phyloP scores from a whole-genome alignment of 2,888 invertebrate genomes.

The Cancer borealis region DNA sequence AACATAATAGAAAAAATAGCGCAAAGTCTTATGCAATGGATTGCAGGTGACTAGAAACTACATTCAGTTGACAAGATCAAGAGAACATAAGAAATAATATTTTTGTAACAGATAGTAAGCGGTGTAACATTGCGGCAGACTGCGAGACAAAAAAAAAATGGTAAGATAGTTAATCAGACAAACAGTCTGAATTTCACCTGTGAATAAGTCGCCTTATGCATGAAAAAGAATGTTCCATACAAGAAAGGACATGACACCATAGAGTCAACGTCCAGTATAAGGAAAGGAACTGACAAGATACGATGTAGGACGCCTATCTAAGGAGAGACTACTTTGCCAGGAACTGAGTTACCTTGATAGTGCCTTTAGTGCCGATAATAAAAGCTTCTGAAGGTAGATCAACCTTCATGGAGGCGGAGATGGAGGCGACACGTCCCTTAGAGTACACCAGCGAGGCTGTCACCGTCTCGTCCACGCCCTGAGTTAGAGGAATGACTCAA shows the following conservation, averaged over 20 bases:
- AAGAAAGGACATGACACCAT: not conserved
- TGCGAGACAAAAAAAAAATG: not conserved
- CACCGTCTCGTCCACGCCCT: conserved; percentile 86
- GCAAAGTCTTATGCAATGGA: not conserved
- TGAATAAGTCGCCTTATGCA: not conserved
- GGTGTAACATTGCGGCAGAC: not conserved
- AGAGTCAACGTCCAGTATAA: not conserved
- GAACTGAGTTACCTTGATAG: conserved; percentile 82
- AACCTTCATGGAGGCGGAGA: conserved; percentile 83
- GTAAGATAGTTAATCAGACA: not conserved
- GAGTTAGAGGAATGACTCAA: not conserved
- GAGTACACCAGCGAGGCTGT: conserved; percentile 86
- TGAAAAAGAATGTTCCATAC: not conserved
- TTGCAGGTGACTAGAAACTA: not conserved
- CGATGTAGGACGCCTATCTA: too few species aligned
- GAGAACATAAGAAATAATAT: not conserved
- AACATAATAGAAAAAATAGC: not conserved
- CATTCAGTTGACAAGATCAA: not conserved
- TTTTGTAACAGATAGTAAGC: not conserved
- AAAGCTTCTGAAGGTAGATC: conserved; percentile 85
- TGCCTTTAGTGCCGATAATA: conserved; percentile 86
- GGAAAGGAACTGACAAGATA: not conserved
- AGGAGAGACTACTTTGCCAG: not conserved
- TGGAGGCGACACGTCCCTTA: conserved; percentile 84
- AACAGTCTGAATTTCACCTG: not conserved